Base-by-base conservation (phyloP, 2,888 invertebrate genomes). In the Mycogona germanica region DNA sequence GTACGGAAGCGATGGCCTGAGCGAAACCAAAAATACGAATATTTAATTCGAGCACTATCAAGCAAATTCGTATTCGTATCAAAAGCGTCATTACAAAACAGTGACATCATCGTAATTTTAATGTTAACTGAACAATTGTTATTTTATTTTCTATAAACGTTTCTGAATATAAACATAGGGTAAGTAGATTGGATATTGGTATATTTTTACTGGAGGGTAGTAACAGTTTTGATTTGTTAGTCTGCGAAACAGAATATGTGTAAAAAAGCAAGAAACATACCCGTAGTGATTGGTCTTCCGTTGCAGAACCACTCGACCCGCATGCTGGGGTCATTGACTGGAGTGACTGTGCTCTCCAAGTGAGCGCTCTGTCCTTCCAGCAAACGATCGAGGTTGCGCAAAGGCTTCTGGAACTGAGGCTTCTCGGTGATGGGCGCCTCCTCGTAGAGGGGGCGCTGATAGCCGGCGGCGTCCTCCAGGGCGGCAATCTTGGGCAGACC, bases 281-380 rank as follows among this genome's bases (percentile, higher is more conserved):
- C n/a, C 14, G 50, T 38, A 26, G 86, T 85, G 64, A 98, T 81
- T 2, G 95, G 93, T 64, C 83, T 78, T 51, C 93, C 96, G 72
- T 98, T 91, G 70, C 89, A 86, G 73, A 81, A 95, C 98, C 97
- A 98, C 73, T 97, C 96, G 9, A 98, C 92, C 61, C 84, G 82
- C 96, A 98, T 96, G 7, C 92, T 92, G 3, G 97, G 93, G 70
- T 98, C 98, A 65, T 96, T 95, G 35, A 96, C 88, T 0, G 98
- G 98, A 1, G 92, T 89, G 30, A 98, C 74, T 4, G 93, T 93
- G 0, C 92, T 92, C 73, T 95, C 95, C 62, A 96, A 74, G 70
- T 95, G 95, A 55, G 89, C 86, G 51, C 84, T 84, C 57, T 79
- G 78, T 23, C 92, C 92, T 73, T 96, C 95, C 12, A 83, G 77